Percentiles rank a stretch among this genome's conserved stretches.
Conservation (phyloP, 2,113 vertebrate species). For the Neogale vison region DNA sequence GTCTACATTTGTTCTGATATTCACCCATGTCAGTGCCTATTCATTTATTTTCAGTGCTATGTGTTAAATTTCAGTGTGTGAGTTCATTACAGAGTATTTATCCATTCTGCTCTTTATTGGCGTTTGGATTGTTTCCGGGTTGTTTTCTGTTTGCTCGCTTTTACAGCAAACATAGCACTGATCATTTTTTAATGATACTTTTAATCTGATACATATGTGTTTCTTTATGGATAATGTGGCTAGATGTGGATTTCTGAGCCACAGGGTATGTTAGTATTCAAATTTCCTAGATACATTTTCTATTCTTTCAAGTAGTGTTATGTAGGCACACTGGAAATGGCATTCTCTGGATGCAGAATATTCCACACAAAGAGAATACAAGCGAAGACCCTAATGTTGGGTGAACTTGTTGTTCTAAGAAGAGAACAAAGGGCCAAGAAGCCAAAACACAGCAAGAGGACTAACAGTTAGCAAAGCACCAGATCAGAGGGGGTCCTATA, state of each 20-base stretch:
- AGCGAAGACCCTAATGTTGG: not conserved
- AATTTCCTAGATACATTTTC: not conserved
- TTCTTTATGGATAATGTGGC: not conserved
- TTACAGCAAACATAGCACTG: not conserved
- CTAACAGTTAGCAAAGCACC: not conserved
- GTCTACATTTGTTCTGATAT: not conserved
- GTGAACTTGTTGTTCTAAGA: not conserved
- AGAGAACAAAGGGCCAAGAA: not conserved
- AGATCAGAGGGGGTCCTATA: not conserved
- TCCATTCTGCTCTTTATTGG: not conserved
- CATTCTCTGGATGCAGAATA: not conserved
- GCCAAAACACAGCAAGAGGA: not conserved
- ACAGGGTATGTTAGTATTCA: not conserved
- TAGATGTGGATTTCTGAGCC: not conserved
- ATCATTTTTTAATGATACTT: not conserved
- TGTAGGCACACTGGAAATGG: not conserved
- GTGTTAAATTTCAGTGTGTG: not conserved
- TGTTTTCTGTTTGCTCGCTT: not conserved
- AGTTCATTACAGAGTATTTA: not conserved
- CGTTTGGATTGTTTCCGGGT: not conserved
- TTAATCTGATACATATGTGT: not conserved
- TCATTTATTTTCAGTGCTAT: not conserved
- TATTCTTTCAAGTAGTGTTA: not conserved
- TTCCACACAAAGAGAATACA: not conserved
- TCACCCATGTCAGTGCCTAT: not conserved